Evolutionary conservation across 1,140 invertebrate species (phyloP), one percentile per base, ranked within the genome.

Genomic region (Berghia stephanieae): DNA sequence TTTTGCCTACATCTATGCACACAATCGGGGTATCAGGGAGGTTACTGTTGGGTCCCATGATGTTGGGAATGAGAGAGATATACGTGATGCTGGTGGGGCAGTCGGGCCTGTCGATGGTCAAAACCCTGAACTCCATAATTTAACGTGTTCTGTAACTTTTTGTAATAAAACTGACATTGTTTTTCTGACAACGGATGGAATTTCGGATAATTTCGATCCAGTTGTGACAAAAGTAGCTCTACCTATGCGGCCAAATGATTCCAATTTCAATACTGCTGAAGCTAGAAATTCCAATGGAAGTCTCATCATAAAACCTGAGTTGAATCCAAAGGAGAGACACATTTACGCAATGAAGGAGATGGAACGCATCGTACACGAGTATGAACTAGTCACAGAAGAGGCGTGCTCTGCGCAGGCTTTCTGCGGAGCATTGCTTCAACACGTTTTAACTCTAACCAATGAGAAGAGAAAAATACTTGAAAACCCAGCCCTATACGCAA

Each of bases 151-250:
- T 0, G 93, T 98, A 91, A 97, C 95, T 0, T 93, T 95, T 79
- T 92, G 95, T 31, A 94, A 96, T 69, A 88, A 91, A 46, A 95
- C 94, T 13, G 96, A 97, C 87, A 93, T 97, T 80, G 94, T 98
- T 43, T 96, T 96, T 86, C 91, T 98, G 18, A 96, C 95, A 1
- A 95, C 94, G 24, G 96, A 97, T 87, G 96, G 96, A n/a, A 93
- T 97, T 38, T 96, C 95, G 16, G 96, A 97, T 85, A 97, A 97
- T 87, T 96, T 97, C 88, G 96, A 97, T 90, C 96, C 96, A 1
- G 96, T 97, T 55, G 96, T 97, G 75, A 96, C 96, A 6, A 96
- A 96, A 90, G 96, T 97, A 87, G 95, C 95, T n/a, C 90, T 94
- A 24, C 92, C 92, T 21, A 89, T 72, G 60, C 70, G 80, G 89